Evolutionary conservation across 2,113 vertebrate genomes (phyloP), one percentile per base, ranked within the genome.

Genomic region (Trematocara unimaculatum): DNA sequence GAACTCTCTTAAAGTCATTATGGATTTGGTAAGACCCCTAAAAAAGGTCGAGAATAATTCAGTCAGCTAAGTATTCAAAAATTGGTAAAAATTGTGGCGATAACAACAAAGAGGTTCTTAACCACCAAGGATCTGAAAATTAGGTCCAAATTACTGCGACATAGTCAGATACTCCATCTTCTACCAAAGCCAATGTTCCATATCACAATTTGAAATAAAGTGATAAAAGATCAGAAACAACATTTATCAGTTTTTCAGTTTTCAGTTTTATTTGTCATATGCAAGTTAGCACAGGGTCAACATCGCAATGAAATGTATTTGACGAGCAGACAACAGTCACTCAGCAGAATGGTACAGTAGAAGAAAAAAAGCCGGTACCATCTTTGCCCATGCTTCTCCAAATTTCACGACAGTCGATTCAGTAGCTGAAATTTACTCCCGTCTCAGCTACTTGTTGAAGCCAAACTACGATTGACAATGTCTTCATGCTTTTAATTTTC

Each of bases 321-420:
- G 26, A 60, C 14, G 3, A 60, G 56, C 26, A 60, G 18, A 1
- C n/a, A 8, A 51, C 49, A 51, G 56, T 0, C 0, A 60, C 56
- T 60, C 56, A 31, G 14, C 56, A 31, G 56, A 60, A 60, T 31
- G 56, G 56, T 17, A 60, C 56, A 60, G 56, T 31, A 31, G 26
- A 10, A 60, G 56, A 60, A 60, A 31, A 31, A 60, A 60, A 49
- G 0, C 9, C 0, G 42, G 23, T 13, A 31, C 42, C 33, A 38
- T 18, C 26, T 31, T 77, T 49, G 4, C 23, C 42, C 0, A 31
- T 3, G 40, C 3, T 47, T 74, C 23, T 5, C 70, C 40, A 17
- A 12, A 29, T 74, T 67, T 49, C 42, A 74, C 5, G 13, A 26
- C 14, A 72, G 15, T 29, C 4, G 0, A 23, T 42, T 72, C 14